Base-by-base conservation (phyloP, 2,888 invertebrate genomes). In the Drosophila mimica region DNA sequence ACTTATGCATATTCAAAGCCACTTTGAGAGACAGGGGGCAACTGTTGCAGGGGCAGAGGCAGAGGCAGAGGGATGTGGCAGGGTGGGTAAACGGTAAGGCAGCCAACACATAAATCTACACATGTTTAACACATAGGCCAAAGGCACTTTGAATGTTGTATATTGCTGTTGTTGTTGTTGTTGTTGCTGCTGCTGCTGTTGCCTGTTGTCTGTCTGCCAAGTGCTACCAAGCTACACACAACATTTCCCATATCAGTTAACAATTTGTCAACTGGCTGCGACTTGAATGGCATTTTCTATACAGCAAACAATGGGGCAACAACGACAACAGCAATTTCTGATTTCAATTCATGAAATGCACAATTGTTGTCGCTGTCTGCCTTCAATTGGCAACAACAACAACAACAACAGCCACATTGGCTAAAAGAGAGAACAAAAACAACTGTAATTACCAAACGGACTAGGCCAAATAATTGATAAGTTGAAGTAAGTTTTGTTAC, bases 311-410 rank as follows among this genome's bases (percentile, higher is more conserved):
- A 83, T 83, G 83, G 83, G 83, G 33, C 72, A 80, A 62, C 67
- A 67, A 72, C 66, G 43, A 53, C 62, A 46, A 54, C 54, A 59
- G 30, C 51, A 43, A 54, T 70, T 62, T 63, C 71, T 67, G 75
- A 74, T 77, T 83, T 59, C 83, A 88, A 89, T 89, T 89, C 84
- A 86, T 83, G 79, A 86, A 88, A 89, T 83, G 74, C 82, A 88
- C 89, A 89, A 88, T 90, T 88, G 91, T 82, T 89, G 90, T 90
- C 85, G 81, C 77, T 68, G 61, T 63, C 72, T 57, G 78, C 70
- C 38, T 54, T 70, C 82, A 73, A 76, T 73, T 77, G 75, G 25
- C 56, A 57, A 63, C 52, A 73, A 31, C 49, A 61, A 38, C 52
- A 77, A 56, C 59, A 77, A 54, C 53, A 72, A 66, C 40, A 58